Evolutionary conservation across 2,797 vertebrate species (phyloP), one percentile per base, ranked within the genome.

Genomic region (Podarcis lilfordi): DNA sequence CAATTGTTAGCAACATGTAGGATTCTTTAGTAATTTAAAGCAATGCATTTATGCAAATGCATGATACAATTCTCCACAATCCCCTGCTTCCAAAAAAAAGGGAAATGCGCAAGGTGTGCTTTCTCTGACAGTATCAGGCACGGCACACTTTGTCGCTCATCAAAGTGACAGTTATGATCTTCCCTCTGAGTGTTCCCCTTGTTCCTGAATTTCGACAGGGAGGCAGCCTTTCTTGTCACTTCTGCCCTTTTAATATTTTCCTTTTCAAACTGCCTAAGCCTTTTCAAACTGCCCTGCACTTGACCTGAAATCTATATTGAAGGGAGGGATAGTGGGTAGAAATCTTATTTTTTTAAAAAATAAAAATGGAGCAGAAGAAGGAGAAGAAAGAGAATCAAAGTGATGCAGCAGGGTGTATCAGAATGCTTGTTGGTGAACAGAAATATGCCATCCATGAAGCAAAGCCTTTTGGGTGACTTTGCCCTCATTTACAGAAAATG

Each of bases 251-350:
- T 84, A 88, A 78, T 83, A 71, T 88, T 82, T n/a, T 66, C 17
- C 0, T 5, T 64, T 27, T 4, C 3, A 4, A n/a, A 83, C 59
- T n/a, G 86, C 35, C 29, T 82, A 83, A 93, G 92, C 88, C 84
- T 86, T 86, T 86, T 84, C 92, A 89, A 5, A 84, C 21, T 82
- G 85, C 88, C 88, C 87, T 71, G n/a, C 87, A 89, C 90, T 77
- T 87, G 84, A 91, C 61, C 82, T 86, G 21, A 88, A 91, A 4
- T 82, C 87, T 88, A 69, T 74, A 81, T 88, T 80, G 9, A 1
- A 89, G 40, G 64, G 32, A 19, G 37, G 43, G 64, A 88, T 74
- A 88, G 76, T 81, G 91, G 85, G 83, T 86, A 87, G 59, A 29
- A 43, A 9, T 43, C 50, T 55, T 55, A 50, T 50, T 50, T 50